Evolutionary conservation across 2,888 invertebrate genomes (phyloP), one percentile per base, ranked within the genome.

Genomic region (Ametastegia equiseti): DNA sequence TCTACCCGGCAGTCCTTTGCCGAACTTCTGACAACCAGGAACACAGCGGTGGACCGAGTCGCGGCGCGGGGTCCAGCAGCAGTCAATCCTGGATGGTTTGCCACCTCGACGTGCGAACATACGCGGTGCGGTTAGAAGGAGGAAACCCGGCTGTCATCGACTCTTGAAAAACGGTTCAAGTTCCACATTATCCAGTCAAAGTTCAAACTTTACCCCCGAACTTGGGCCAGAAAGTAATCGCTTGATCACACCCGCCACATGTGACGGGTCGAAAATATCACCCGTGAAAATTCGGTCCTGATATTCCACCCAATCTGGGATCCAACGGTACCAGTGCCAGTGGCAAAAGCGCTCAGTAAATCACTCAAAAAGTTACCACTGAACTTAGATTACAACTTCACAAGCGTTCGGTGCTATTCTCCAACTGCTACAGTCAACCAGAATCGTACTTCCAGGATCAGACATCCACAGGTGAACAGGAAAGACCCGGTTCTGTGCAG

Each of bases 1-100:
- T 88, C 86, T 54, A 86, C 85, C 86, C 87, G 89, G 84, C 90
- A 91, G 91, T 91, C 89, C 88, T 88, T 88, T 87, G 89, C 87
- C 88, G 90, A 88, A 88, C 88, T 86, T 85, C 90, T 86, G 87
- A 86, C 89, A 88, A 89, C 90, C 84, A 89, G 85, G 75, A 75
- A 54, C 75, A 75, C n/a, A 75, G 75, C 75, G 36, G 71, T 39
- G 47, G 33, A 54, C 36, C 75, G 27, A 45, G 75, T 75, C 36
- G 33, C 50, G 36, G 33, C 50, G 50, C 54, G 50, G 54, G 75
- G 75, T 75, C 87, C 86, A 88, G 85, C 86, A 88, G 85, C 85
- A 67, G 65, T 67, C 36, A 67, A 39, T 71, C 71, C 45, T 36
- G 47, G 71, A 45, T 27, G 30, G 47, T 71, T 71, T 47, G 71